A percentile compares a stretch with the other conserved stretches of the same genome.
phyloP scores from a whole-genome alignment of 2,888 invertebrate genomes.

The Drosophila kanekoi region DNA sequence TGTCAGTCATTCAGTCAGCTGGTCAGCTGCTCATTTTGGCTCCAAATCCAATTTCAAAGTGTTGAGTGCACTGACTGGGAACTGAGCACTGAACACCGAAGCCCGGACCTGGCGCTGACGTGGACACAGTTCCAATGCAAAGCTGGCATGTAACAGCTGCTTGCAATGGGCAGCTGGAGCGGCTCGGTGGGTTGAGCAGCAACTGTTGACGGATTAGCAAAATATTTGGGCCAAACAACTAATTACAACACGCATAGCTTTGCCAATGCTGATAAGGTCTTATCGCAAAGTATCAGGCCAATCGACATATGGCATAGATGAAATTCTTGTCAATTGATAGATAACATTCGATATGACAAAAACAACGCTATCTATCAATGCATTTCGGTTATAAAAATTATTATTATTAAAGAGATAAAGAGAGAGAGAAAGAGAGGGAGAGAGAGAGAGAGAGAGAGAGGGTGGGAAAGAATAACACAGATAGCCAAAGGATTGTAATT shows the following conservation, averaged over 20 bases:
- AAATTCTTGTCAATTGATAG: constrained; percentile 51
- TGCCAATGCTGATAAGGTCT: constrained; percentile 32
- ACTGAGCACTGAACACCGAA: constrained; percentile 6
- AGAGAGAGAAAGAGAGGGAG: not conserved
- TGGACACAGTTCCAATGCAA: constrained; percentile 1
- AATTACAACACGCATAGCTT: constrained; percentile 17
- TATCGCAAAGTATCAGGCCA: constrained; percentile 25
- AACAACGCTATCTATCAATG: constrained; percentile 35
- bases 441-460: not conserved
- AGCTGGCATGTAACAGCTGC: not conserved
- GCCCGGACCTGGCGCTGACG: constrained; percentile 11
- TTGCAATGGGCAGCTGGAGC: constrained; percentile 4
- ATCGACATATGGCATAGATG: constrained; percentile 58
- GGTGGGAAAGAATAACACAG: not conserved
- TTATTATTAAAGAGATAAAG: constrained; percentile 15
- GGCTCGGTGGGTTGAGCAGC: constrained; percentile 7
- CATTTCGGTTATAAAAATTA: constrained; percentile 43
- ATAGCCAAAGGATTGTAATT: constrained; percentile 41
- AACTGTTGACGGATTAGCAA: constrained; percentile 32
- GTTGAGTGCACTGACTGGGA: constrained; percentile 50
- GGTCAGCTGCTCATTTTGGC: constrained; percentile 58
- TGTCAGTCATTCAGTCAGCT: constrained; percentile 30
- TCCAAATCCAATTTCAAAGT: constrained; percentile 72
- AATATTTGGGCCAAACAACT: constrained; percentile 2
- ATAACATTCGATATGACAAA: constrained; percentile 2